Conservation (phyloP, 1,140 invertebrate genomes). For the Hycleus phaleratus region DNA sequence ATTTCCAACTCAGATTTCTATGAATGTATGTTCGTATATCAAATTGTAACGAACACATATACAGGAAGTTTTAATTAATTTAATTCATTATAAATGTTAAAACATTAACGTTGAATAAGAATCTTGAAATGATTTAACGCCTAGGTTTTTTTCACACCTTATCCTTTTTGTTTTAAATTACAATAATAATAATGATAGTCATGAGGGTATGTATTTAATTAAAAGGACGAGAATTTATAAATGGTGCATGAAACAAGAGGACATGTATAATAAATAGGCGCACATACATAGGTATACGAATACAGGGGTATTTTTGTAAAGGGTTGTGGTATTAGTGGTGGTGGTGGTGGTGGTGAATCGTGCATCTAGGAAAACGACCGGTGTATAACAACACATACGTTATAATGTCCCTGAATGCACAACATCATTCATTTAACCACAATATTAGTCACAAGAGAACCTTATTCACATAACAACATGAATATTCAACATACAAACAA, state of each 20-base stretch:
- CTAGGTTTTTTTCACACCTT: slow-evolving; percentile 1
- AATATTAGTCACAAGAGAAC: slow-evolving; percentile 18
- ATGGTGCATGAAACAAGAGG: not conserved
- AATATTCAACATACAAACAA: not conserved
- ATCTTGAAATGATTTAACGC: slow-evolving; percentile 6
- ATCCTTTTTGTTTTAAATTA: not conserved
- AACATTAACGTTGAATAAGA: not conserved
- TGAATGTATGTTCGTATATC: not conserved
- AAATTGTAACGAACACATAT: slow-evolving; percentile 2
- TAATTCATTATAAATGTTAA: slow-evolving; percentile 14
- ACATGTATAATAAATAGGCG: not conserved
- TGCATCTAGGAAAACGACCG: too few relatives aligned
- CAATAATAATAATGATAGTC: not conserved
- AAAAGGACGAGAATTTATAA: too few relatives aligned
- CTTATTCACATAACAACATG: slow-evolving; percentile 1
- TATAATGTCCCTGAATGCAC: slow-evolving; percentile 7
- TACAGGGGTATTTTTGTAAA: too few relatives aligned
- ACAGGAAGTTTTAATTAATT: slow-evolving; percentile 17
- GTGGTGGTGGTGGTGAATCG: too few relatives aligned
- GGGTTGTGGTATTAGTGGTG: too few relatives aligned
- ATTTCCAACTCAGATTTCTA: not conserved
- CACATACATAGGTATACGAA: not conserved
- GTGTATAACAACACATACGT: too few relatives aligned
- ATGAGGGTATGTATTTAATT: too few relatives aligned
- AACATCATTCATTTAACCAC: slow-evolving; percentile 19